Evolutionary conservation across 2,888 invertebrate genomes (phyloP).

Genomic region (Loripinus fragilis): DNA sequence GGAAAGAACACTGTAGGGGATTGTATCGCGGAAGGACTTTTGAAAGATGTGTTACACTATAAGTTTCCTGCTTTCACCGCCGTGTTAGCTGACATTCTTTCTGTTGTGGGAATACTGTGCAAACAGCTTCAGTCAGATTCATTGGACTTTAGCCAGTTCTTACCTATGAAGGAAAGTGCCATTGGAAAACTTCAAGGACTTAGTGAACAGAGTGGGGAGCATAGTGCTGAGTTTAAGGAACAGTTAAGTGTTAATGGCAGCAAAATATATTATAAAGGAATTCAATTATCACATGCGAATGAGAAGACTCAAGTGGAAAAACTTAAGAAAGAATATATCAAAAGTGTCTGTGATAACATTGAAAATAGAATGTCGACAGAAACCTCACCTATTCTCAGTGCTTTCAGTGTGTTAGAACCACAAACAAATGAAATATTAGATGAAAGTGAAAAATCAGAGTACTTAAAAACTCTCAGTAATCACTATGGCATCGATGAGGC

Average conservation of each 20-base stretch:
- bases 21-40: slow-evolving; percentile 25
- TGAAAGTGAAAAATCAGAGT: not conserved
- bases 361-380: not conserved
- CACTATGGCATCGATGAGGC: slow-evolving; percentile 13
- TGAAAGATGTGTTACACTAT: slow-evolving; percentile 26
- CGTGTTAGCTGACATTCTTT: slow-evolving; percentile 13
- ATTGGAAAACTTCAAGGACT: slow-evolving; percentile 24
- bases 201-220: not conserved
- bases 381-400: slow-evolving; percentile 8
- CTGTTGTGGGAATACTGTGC: slow-evolving; percentile 15
- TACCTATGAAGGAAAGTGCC: slow-evolving; percentile 2
- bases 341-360: not conserved
- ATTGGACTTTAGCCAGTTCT: slow-evolving; percentile 29
- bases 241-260: not conserved
- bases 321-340: slow-evolving; percentile 12
- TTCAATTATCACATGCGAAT: slow-evolving; percentile 30
- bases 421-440: not conserved
- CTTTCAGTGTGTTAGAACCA: slow-evolving; percentile 11
- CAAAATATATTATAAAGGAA: slow-evolving; percentile 4
- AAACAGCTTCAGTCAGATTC: slow-evolving; percentile 22
- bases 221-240: slow-evolving; percentile 7
- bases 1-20: slow-evolving; percentile 22
- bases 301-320: slow-evolving; percentile 22
- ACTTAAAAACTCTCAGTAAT: not conserved
- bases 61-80: slow-evolving; percentile 39